These are phyloP conservation scores for Myiotriccus ornatus DNA, from an alignment of 2,797 vertebrate genomes.

Conservation along the genomic window DNA sequence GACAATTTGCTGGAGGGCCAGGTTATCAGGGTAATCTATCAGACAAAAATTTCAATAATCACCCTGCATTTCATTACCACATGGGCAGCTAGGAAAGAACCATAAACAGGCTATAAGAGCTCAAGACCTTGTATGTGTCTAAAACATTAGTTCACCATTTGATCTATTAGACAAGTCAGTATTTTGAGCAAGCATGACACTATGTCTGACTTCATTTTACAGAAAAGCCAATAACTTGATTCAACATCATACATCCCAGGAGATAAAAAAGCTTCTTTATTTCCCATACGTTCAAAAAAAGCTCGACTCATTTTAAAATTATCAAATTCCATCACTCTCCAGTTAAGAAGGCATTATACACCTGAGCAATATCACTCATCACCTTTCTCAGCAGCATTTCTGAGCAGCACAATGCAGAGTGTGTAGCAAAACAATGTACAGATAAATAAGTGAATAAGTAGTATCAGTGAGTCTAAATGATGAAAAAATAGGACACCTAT, in stretches of 20 bases:
- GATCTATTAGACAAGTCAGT: background rate
- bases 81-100: background rate
- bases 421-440: background rate
- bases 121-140: background rate
- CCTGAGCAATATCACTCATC: background rate
- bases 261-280: conserved; percentile 17
- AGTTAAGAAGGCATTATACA: background rate
- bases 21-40: background rate
- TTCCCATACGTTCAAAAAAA: background rate
- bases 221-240: conserved; percentile 43
- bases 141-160: background rate
- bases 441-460: background rate
- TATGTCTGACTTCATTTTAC: conserved; percentile 30
- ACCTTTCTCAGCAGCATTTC: background rate
- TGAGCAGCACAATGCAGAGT: background rate
- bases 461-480: background rate
- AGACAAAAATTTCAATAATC: background rate
- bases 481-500: background rate
- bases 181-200: background rate
- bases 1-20: background rate
- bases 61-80: background rate
- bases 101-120: background rate
- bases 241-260: background rate
- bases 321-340: background rate
- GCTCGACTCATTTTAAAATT: background rate